Percentiles rank a stretch among this genome's conserved stretches.
Evolutionary conservation across 2,113 vertebrate genomes (phyloP).

Genomic region (Dermatemys mawii): DNA sequence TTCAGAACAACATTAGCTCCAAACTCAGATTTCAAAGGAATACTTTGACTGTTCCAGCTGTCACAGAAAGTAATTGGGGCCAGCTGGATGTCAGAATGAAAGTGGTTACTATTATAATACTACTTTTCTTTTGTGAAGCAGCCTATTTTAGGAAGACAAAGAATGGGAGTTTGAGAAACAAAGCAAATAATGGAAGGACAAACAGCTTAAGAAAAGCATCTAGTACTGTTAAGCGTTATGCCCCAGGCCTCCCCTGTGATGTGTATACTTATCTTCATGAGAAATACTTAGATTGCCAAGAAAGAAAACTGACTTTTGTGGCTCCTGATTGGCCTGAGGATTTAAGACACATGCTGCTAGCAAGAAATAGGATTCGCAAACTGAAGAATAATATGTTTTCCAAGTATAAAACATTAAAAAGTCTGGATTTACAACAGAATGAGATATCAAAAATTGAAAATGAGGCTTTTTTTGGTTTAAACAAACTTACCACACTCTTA

Average conservation of each 20-base stretch:
- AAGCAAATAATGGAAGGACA: conserved; percentile 59
- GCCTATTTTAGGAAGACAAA: conserved; percentile 79
- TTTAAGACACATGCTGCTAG: conserved; percentile 91
- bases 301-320: conserved; percentile 86
- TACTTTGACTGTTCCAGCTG: conserved; percentile 62
- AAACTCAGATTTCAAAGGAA: conserved; percentile 66
- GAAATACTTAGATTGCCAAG: conserved; percentile 95
- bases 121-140: conserved; percentile 83
- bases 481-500: conserved; percentile 89
- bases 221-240: conserved; percentile 82
- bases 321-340: conserved; percentile 89
- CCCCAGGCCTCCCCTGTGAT: conserved; percentile 81
- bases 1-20: conserved; percentile 61
- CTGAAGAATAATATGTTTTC: conserved; percentile 91
- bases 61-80: conserved; percentile 53
- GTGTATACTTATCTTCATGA: conserved; percentile 88
- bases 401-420: conserved; percentile 86
- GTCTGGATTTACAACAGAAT: conserved; percentile 95
- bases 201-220: conserved; percentile 68
- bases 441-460: conserved; percentile 89
- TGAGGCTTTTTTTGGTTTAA: conserved; percentile 89
- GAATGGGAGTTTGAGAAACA: conserved; percentile 66
- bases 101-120: conserved; percentile 77
- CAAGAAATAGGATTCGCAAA: conserved; percentile 89
- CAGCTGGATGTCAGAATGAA: conserved; percentile 87